Base-by-base conservation (phyloP, 1,140 invertebrate genomes). In the Platyscapa corneri region DNA sequence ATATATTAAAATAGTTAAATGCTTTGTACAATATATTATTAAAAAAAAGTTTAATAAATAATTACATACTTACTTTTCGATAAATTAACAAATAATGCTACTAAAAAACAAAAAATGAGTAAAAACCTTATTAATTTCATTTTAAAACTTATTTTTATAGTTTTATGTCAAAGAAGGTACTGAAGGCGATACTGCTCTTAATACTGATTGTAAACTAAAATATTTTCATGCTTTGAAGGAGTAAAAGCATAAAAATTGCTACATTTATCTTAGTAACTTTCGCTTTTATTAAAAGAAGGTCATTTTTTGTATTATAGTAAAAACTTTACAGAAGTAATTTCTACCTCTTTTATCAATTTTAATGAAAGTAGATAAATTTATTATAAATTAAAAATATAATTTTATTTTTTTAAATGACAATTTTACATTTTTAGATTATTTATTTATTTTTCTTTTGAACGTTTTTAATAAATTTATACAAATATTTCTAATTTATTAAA, bases 211-310 rank as follows among this genome's bases (percentile, higher is more conserved):
- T 0, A 39, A 34, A 77, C 53, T 64, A 34, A 34, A 60, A 39
- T 34, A 18, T 75, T 83, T 60, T 60, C 14, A 64, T 37, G 32
- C 30, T 6, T 56, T 32, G 23, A 30, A 56, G 53, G 6, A n/a
- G 65, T 56, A 56, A 67, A 39, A 85, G 34, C 12, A 23, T 46
- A 85, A 82, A 76, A 85, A 82, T 32, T 53, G 49, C 32, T 46
- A n/a, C 20, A 49, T 30, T 2, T 75, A 32, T 32, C 32, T 42
- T 37, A 27, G 8, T 34, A 30, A 75, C 84, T 85, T 85, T 85
- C 84, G 53, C 78, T 85, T n/a, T 46, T 80, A 8, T n/a, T 65
- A 39, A 77, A 84, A 79, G 18, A 80, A 84, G 76, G 77, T 65
- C 70, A 77, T 60, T 85, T 85, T 82, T 75, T 85, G 20, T 78